Base-by-base conservation (phyloP, 2,888 invertebrate genomes). In the Drosophila atripex region DNA sequence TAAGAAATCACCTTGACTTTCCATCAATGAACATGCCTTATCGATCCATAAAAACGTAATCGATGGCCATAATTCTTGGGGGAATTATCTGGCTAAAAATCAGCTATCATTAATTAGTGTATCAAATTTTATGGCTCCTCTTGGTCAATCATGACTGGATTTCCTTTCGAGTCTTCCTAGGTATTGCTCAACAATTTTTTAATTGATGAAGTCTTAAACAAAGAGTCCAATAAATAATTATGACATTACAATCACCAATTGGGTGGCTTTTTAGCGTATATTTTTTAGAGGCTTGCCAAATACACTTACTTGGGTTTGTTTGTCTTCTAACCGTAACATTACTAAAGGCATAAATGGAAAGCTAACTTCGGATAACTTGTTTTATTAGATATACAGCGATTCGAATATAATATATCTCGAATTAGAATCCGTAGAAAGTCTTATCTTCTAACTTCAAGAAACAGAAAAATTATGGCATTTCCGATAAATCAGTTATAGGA, bases 71-170 rank as follows among this genome's bases (percentile, higher is more conserved):
- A 35, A 43, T 43, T 43, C 18, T 12, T 2, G 8, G 25, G 30
- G n/a, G 32, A 64, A 35, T 50, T 43, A 45, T 60, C 21, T 14
- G 35, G 28, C 21, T 25, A 28, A 14, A 56, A 18, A 41, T 18
- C 18, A 7, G 4, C 7, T 41, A 41, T 41, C 23, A 35, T 14
- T 58, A 16, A 28, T 21, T 5, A 6, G 23, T 46, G 45, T 46
- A 66, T 64, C 28, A 45, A n/a, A 35, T 51, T 64, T 66, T 64
- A 64, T 46, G 53, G 23, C 30, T 18, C 14, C 54, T 53, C 9
- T 64, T 23, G 53, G 18, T 38, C 30, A 18, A 11, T 11, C n/a
- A 12, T 8, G 43, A 18, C 21, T 32, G n/a, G 45, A 14, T 45
- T 64, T 53, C 18, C 14, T 14, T 11, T 16, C 9, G 4, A 7